Evolutionary conservation across 2,113 vertebrate species (phyloP).

Genomic region (Gallinago jamesoni): DNA sequence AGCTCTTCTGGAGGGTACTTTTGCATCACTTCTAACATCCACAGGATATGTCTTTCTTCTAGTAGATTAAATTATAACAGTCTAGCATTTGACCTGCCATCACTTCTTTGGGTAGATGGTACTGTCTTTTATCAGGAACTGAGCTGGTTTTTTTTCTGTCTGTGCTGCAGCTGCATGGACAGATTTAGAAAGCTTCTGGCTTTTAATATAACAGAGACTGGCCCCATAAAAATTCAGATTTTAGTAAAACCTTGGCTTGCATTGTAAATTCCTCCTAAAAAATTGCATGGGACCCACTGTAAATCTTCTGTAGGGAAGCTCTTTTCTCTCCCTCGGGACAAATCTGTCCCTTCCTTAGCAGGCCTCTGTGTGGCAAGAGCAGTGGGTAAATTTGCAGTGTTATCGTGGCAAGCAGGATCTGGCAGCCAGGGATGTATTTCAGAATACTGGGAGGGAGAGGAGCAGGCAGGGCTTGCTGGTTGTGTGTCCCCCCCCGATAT

Average conservation of each 20-base stretch:
- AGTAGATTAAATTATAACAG: neutral
- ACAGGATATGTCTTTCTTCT: neutral
- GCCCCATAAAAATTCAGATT: neutral
- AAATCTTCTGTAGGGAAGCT: neutral
- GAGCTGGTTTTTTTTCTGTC: neutral
- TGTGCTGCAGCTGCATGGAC: neutral
- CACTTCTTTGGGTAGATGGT: neutral
- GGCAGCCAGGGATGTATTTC: neutral
- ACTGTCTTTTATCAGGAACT: neutral
- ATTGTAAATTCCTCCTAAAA: neutral
- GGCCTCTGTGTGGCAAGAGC: neutral
- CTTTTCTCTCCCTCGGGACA: neutral
- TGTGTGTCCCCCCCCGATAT: too few relatives aligned
- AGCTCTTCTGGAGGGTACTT: neutral
- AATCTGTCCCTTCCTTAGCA: neutral
- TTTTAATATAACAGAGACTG: neutral
- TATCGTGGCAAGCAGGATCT: neutral
- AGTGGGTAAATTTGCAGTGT: neutral
- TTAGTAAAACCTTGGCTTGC: neutral
- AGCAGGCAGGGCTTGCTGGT: neutral
- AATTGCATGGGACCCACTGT: neutral
- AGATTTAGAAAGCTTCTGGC: neutral
- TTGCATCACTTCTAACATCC: neutral
- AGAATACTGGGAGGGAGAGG: neutral
- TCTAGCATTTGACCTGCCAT: neutral